Evolutionary conservation across 2,113 vertebrate genomes (phyloP).

Genomic region (Hymenochirus boettgeri): DNA sequence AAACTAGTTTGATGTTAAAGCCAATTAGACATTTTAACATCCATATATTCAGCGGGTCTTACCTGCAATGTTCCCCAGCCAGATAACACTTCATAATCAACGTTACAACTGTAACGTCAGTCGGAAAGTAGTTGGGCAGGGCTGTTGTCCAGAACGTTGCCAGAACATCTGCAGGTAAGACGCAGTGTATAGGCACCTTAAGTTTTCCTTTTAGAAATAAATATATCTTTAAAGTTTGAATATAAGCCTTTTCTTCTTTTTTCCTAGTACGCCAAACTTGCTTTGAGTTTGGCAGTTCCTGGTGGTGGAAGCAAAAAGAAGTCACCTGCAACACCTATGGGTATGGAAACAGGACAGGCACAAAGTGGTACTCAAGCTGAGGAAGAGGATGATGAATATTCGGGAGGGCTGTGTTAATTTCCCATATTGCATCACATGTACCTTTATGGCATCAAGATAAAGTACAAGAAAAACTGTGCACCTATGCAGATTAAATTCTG

Average conservation of each 20-base stretch:
- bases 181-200: no score
- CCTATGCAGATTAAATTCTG: constrained; percentile 44
- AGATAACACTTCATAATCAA: no score
- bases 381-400: constrained; percentile 89
- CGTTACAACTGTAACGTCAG: no score
- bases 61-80: no score
- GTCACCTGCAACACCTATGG: constrained; percentile 65
- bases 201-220: no score
- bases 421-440: constrained; percentile 12
- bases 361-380: constrained; percentile 53
- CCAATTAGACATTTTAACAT: no score
- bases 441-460: constrained; percentile 31
- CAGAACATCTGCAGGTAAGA: no score
- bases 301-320: constrained; percentile 93
- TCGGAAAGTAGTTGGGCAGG: no score
- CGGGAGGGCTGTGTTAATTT: constrained; percentile 86
- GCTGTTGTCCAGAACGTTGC: no score
- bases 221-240: constrained; percentile 6
- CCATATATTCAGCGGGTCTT: no score
- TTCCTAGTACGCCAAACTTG: constrained; percentile 91
- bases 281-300: constrained; percentile 83
- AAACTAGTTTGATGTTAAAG: no score
- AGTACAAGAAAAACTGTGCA: constrained; percentile 41
- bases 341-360: constrained; percentile 54
- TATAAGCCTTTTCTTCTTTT: constrained; percentile 10